These are phyloP conservation scores for Nineta flava DNA, from an alignment of 2,888 invertebrate species.

Conservation along the genomic window DNA sequence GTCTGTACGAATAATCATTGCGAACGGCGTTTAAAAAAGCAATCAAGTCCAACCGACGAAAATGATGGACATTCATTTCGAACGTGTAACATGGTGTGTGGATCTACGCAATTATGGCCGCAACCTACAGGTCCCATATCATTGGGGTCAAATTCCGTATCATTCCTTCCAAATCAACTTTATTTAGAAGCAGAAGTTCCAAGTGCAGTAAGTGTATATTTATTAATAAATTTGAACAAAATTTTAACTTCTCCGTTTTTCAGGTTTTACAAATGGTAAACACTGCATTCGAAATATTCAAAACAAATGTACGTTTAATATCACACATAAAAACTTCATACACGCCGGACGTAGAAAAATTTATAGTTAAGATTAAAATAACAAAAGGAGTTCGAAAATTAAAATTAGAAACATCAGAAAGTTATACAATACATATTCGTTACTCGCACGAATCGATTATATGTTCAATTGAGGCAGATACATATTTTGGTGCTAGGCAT, in stretches of 20 bases:
- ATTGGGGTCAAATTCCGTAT: constrained; percentile 45
- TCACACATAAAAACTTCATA: constrained; percentile 10
- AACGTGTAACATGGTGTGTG: constrained; percentile 67
- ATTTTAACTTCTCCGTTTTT: not conserved
- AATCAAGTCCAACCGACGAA: constrained; percentile 31
- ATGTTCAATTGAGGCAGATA: constrained; percentile 45
- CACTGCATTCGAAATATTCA: constrained; percentile 35
- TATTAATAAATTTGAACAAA: not conserved
- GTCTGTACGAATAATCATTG: constrained; percentile 53
- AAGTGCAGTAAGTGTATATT: constrained; percentile 23
- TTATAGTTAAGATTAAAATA: constrained; percentile 35
- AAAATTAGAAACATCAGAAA: constrained; percentile 54
- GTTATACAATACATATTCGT: constrained; percentile 47
- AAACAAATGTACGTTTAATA: constrained; percentile 21
- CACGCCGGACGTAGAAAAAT: constrained; percentile 20
- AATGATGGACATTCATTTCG: constrained; percentile 36
- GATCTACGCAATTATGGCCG: constrained; percentile 61
- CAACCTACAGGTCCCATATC: constrained; percentile 56
- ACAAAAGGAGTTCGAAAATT: constrained; percentile 36
- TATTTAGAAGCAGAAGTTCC: constrained; percentile 25
- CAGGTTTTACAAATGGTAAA: constrained; percentile 28
- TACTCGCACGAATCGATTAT: constrained; percentile 33
- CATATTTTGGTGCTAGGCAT: constrained; percentile 64
- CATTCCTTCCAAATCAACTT: constrained; percentile 37
- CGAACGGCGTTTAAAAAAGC: constrained; percentile 34